Conservation (phyloP, 2,888 invertebrate species). For the Leucophora obtusa region DNA sequence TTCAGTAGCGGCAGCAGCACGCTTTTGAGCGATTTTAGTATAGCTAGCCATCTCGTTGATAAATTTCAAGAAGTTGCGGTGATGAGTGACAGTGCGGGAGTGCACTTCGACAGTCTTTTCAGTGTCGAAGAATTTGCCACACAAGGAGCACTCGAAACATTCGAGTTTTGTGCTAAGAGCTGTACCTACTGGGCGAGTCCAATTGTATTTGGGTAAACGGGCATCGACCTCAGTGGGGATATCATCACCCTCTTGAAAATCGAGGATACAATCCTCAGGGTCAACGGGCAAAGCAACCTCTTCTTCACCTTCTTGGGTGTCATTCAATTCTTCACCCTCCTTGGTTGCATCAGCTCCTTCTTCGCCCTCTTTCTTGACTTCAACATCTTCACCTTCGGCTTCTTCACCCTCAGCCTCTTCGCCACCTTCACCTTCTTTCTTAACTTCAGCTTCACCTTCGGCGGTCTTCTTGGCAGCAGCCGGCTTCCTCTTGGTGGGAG, state of each 20-base stretch:
- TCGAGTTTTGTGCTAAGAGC: constrained; percentile 82
- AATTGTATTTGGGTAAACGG: constrained; percentile 81
- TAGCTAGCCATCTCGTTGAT: constrained; percentile 79
- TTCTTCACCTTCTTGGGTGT: constrained; percentile 78
- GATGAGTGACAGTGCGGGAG: constrained; percentile 83
- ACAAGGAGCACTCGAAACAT: constrained; percentile 84
- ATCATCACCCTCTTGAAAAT: constrained; percentile 79
- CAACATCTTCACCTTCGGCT: constrained; percentile 75
- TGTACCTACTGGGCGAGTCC: constrained; percentile 82
- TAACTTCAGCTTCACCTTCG: constrained; percentile 72
- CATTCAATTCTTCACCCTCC: constrained; percentile 75
- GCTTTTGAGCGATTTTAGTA: constrained; percentile 79
- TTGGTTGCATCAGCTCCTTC: constrained; percentile 76
- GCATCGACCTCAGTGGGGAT: constrained; percentile 78
- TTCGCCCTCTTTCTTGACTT: constrained; percentile 74
- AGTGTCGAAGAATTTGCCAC: constrained; percentile 83
- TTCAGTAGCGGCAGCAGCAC: constrained; percentile 78
- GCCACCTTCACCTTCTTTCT: constrained; percentile 75
- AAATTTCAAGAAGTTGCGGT: constrained; percentile 82
- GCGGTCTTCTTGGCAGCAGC: constrained; percentile 71
- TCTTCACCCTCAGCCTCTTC: constrained; percentile 73
- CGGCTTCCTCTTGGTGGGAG: constrained; percentile 78
- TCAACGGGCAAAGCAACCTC: constrained; percentile 79
- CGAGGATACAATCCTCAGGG: constrained; percentile 80
- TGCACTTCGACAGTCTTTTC: constrained; percentile 83